Base-by-base conservation (phyloP, 2,797 vertebrate genomes). In the Silurus aristotelis region DNA sequence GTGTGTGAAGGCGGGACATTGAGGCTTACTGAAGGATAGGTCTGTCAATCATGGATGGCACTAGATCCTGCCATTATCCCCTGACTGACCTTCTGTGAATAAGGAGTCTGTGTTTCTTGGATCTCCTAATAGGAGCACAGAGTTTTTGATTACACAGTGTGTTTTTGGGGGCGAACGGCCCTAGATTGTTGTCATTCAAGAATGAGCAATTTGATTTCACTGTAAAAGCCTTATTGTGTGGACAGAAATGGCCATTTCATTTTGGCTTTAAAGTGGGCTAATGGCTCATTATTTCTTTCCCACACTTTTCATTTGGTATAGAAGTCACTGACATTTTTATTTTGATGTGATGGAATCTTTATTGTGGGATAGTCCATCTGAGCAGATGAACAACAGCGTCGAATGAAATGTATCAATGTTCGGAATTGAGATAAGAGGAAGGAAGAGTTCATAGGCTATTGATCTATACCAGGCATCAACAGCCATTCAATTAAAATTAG, bases 41-140 rank as follows among this genome's bases (percentile, higher is more conserved):
- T 19, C 56, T 27, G 82, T 48, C 76, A 55, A 58, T 83, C 72
- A 80, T 48, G 80, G 64, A 80, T 88, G 87, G 76, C 83, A 79
- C 64, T 83, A 87, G 86, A 85, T 85, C 71, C 31, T 78, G 79
- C 79, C 79, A 84, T 89, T 90, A 86, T 89, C 48, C 80, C 66
- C 38, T 15, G 80, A 80, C 58, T 71, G 88, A 87, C 85, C 81
- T 81, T n/a, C 20, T 46, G 31, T 89, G 85, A 90, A 90, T 88
- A 81, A 90, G 80, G 73, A 79, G 83, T 76, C 85, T 89, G 88
- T 90, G 75, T 78, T 27, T 70, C 20, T 31, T 70, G 75, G 86
- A 64, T 83, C 81, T 72, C 66, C 85, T 89, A 87, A 87, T 61
- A 76, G 60, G 79, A 88, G 66, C 48, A 48, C 14, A 14, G 71